phyloP scores from a whole-genome alignment of 2,888 invertebrate genomes.

The Lepidocyrtinus sp. region DNA sequence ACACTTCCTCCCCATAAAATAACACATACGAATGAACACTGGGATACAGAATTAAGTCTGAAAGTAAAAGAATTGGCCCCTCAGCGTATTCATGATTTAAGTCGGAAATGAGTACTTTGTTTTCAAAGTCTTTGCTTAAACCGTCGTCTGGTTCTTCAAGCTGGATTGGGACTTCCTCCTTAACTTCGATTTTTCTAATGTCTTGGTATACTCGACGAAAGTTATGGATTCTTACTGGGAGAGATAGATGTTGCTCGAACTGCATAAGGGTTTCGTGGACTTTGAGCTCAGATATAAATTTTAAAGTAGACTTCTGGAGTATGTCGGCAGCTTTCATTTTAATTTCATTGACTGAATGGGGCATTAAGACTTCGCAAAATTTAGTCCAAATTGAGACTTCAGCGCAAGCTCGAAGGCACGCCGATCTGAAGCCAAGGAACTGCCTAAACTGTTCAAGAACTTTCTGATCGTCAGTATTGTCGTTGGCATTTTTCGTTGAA shows the following conservation, averaged over 20 bases:
- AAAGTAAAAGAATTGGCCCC: constrained; percentile 85
- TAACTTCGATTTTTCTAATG: constrained; percentile 63
- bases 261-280: constrained; percentile 82
- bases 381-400: constrained; percentile 92
- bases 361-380: constrained; percentile 88
- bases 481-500: too few relatives aligned
- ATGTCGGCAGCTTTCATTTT: not conserved
- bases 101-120: constrained; percentile 4
- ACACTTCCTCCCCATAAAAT: constrained; percentile 72
- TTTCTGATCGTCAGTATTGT: not conserved
- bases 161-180: constrained; percentile 66
- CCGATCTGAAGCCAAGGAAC: constrained; percentile 84
- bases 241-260: constrained; percentile 87
- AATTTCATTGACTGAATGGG: constrained; percentile 28
- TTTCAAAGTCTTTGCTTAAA: not conserved
- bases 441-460: constrained; percentile 67
- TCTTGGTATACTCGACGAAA: constrained; percentile 82
- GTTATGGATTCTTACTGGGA: constrained; percentile 89
- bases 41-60: constrained; percentile 86
- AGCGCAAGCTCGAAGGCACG: constrained; percentile 86
- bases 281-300: constrained; percentile 42
- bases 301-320: not conserved
- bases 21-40: constrained; percentile 79
- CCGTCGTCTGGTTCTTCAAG: too few relatives aligned
- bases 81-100: constrained; percentile 83